Evolutionary conservation across 1,140 invertebrate genomes (phyloP).

Genomic region (Planococcus citri): DNA sequence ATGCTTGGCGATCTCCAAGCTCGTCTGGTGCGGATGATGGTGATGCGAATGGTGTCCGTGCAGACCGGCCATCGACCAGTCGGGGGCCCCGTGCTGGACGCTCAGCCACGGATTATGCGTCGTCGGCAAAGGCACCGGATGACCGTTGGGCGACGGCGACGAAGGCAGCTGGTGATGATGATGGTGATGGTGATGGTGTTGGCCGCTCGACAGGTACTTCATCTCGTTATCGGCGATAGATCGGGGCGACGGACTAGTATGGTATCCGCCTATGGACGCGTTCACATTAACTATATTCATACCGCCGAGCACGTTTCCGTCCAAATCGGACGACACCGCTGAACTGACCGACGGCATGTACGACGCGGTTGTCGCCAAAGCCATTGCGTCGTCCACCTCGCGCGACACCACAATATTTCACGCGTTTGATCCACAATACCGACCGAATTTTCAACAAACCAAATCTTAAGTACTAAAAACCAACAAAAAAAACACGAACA

Average conservation of each 20-base stretch:
- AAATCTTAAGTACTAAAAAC: too few relatives aligned
- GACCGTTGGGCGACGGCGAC: slow-evolving; percentile 30
- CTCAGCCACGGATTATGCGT: slow-evolving; percentile 40
- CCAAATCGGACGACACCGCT: slow-evolving; percentile 45
- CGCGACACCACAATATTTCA: neutral
- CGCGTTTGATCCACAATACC: neutral
- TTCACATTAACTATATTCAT: slow-evolving; percentile 48
- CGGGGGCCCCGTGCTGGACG: slow-evolving; percentile 30
- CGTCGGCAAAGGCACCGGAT: slow-evolving; percentile 40
- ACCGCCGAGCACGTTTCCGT: slow-evolving; percentile 57
- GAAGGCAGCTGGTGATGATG: slow-evolving; percentile 57
- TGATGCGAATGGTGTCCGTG: slow-evolving; percentile 54
- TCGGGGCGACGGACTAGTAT: slow-evolving; percentile 56
- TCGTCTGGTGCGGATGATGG: slow-evolving; percentile 41
- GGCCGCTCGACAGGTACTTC: slow-evolving; percentile 78
- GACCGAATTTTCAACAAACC: too few relatives aligned
- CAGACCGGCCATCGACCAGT: slow-evolving; percentile 60
- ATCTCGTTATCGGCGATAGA: slow-evolving; percentile 54
- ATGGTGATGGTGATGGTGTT: slow-evolving; percentile 61
- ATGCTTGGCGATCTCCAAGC: slow-evolving; percentile 36
- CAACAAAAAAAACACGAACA: too few relatives aligned
- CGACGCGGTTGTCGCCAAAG: slow-evolving; percentile 65
- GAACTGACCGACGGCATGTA: slow-evolving; percentile 61
- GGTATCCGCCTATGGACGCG: slow-evolving; percentile 59
- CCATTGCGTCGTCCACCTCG: slow-evolving; percentile 27